Conservation (phyloP, 2,888 invertebrate genomes). For the Campoplex nolae region DNA sequence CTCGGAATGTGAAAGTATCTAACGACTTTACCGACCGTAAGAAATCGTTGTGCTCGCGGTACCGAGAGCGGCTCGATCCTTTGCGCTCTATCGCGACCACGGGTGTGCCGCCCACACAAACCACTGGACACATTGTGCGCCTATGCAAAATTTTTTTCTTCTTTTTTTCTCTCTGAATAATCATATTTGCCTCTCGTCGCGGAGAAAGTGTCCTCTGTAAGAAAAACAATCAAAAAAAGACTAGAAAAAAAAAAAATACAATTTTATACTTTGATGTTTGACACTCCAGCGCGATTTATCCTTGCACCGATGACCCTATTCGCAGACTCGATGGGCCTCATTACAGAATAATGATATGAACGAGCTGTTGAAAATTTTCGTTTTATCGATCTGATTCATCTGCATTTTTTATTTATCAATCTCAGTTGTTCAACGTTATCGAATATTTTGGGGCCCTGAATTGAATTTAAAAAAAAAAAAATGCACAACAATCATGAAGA, state of each 20-base stretch:
- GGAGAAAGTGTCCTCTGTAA: not conserved
- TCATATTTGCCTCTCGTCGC: not conserved
- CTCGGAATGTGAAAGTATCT: conserved; percentile 78
- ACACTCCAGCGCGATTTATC: not conserved
- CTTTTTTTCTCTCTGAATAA: not conserved
- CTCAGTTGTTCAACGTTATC: not conserved
- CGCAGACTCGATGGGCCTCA: not conserved
- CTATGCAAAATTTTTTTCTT: not conserved
- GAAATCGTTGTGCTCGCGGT: conserved; percentile 38
- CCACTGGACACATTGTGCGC: conserved; percentile 29
- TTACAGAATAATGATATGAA: too few species aligned
- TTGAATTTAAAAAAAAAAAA: not conserved
- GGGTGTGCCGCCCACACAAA: conserved; percentile 61
- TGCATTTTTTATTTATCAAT: not conserved
- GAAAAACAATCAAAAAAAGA: not conserved
- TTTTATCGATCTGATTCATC: not conserved
- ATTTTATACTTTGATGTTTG: not conserved
- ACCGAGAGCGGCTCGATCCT: conserved; percentile 24
- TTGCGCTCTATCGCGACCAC: conserved; percentile 38
- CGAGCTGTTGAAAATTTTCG: too few species aligned
- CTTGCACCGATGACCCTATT: not conserved
- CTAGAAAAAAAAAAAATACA: not conserved
- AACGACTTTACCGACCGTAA: conserved; percentile 66
- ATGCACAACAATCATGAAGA: too few species aligned
- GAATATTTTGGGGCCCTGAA: not conserved